These are phyloP conservation scores for Oreotrochilus melanogaster DNA, from an alignment of 2,113 vertebrate species.

Conservation along the genomic window DNA sequence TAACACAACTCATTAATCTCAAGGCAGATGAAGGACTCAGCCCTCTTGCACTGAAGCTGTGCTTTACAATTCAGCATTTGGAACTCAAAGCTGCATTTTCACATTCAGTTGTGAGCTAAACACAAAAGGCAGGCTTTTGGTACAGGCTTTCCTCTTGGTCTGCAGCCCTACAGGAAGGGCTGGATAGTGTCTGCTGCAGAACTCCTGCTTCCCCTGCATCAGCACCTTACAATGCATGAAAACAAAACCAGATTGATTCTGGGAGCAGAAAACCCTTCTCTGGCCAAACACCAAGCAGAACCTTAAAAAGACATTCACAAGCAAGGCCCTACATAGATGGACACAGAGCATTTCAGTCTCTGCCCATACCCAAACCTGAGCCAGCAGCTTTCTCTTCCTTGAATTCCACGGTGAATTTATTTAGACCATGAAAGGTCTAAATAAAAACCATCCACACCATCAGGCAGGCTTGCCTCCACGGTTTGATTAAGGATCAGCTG, in stretches of 20 bases:
- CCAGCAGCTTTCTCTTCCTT: neutral
- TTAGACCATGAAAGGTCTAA: too few species aligned
- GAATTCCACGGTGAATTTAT: too few species aligned
- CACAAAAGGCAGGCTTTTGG: neutral
- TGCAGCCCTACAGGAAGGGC: neutral
- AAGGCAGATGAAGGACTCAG: neutral
- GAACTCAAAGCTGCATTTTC: neutral
- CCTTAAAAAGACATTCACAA: accelerated
- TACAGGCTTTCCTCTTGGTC: too few species aligned
- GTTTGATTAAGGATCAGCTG: neutral
- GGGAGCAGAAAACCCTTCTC: neutral
- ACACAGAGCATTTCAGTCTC: neutral
- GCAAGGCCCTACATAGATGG: too few species aligned
- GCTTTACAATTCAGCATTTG: neutral
- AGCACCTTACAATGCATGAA: neutral
- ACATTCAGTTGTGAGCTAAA: neutral
- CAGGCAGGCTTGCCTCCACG: neutral
- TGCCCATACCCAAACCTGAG: neutral
- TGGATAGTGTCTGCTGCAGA: neutral
- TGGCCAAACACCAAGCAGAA: neutral
- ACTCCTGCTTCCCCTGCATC: neutral
- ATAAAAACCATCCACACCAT: accelerated
- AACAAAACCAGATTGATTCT: neutral
- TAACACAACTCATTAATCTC: neutral
- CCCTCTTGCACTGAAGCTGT: neutral